Base-by-base conservation (phyloP, 1,140 invertebrate genomes). In the Atta texana region DNA sequence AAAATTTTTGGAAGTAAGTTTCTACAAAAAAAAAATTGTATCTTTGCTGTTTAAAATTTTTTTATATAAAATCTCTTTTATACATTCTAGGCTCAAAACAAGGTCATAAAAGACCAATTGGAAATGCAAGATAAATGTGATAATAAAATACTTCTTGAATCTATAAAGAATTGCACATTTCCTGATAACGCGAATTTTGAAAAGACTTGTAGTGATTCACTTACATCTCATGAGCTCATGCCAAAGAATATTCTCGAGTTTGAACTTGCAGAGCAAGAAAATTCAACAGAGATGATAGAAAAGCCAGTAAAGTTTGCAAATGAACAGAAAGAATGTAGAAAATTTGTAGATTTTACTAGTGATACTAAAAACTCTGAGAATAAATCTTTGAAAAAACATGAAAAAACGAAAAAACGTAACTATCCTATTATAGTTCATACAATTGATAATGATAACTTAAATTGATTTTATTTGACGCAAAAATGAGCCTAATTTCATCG, bases 291-390 rank as follows among this genome's bases (percentile, higher is more conserved):
- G 0, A 2, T 2, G 7, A 49, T 34, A 12, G 18, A 82, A 21
- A 59, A 57, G n/a, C 18, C 16, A 44, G 21, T 21, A 21, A 51
- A 57, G 10, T 24, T 24, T 10, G 1, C 16, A 3, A 28, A 12
- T 10, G 21, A 24, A 28, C 49, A 61, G 24, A n/a, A n/a, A 39
- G n/a, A 76, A 28, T 6, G 2, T 21, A 12, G 34, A 88, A 91
- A 93, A 55, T 88, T 92, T 69, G 84, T 95, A 18, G 93, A 94
- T 85, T 85, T 95, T 68, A 90, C 95, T 0, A 93, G 92, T 6
- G 95, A 95, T 80, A 95, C 94, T 14, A 93, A 94, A 24, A 92
- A 94, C 34, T 94, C 94, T 14, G 31, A 87, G 55, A 71, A 71
- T 18, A 81, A 81, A 86, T 0, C 18, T 81, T 71, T 51, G 5